A percentile compares a stretch with the other conserved stretches of the same genome.
phyloP scores from a whole-genome alignment of 2,797 vertebrate species.

The Melanogrammus aeglefinus region DNA sequence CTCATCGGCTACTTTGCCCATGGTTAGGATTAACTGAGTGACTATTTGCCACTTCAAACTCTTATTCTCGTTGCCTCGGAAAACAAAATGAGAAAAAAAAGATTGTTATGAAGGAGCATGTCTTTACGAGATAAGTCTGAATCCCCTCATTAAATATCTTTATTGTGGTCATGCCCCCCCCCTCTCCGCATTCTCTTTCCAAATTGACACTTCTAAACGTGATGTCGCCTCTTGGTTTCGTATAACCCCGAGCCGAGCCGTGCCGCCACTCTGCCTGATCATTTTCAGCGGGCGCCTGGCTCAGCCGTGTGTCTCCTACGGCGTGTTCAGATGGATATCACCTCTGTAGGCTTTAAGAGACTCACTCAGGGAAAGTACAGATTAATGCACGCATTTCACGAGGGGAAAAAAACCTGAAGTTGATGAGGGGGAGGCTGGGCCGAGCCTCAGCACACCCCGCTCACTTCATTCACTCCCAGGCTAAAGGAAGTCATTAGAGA shows the following conservation, averaged over 20 bases:
- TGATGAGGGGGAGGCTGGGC: slow-evolving; percentile 49
- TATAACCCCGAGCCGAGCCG: slow-evolving; percentile 25
- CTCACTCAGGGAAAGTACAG: slow-evolving; percentile 49
- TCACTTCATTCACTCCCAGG: slow-evolving; percentile 49
- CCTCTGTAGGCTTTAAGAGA: slow-evolving; percentile 45
- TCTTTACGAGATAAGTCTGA: slow-evolving; percentile 51
- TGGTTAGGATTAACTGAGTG: not conserved
- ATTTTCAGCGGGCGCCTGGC: slow-evolving; percentile 50
- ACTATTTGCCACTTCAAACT: not conserved
- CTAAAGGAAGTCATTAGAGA: slow-evolving; percentile 52
- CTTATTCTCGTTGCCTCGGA: not conserved
- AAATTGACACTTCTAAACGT: not conserved
- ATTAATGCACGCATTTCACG: slow-evolving; percentile 57
- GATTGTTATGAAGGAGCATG: slow-evolving; percentile 49
- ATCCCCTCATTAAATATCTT: slow-evolving; percentile 70
- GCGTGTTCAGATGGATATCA: slow-evolving; percentile 60
- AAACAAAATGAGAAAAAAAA: slow-evolving; percentile 25
- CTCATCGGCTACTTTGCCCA: not conserved
- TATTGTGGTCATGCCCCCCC: slow-evolving; percentile 54
- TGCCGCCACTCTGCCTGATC: slow-evolving; percentile 49
- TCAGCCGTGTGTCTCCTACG: slow-evolving; percentile 57
- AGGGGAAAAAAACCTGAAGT: slow-evolving; percentile 56
- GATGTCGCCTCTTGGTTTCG: not conserved
- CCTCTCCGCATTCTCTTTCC: not conserved
- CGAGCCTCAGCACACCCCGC: slow-evolving; percentile 47